Base-by-base conservation (phyloP, 2,113 vertebrate species). In the Misgurnus mizolepis region DNA sequence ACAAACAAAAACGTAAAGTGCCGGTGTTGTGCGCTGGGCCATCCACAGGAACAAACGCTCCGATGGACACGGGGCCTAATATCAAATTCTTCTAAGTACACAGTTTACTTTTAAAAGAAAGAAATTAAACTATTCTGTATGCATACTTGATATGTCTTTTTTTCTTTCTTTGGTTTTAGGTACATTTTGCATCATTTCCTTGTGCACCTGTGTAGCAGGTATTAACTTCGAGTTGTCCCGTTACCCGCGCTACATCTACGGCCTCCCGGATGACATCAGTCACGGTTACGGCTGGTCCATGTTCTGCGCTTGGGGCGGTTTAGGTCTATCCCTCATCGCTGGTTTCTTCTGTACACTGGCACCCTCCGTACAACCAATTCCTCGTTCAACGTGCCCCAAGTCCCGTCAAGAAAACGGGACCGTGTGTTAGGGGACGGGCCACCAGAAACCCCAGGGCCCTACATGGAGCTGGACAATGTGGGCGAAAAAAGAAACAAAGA, bases 311-410 rank as follows among this genome's bases (percentile, higher is more conserved):
- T 99, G 97, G 97, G 97, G 97, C 2, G 97, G 97, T 83, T 93
- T 98, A 71, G 97, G 97, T 84, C 95, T 98, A 88, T 97, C 96
- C 1, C 95, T 99, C 15, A 98, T 98, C 86, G 95, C 97, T 22
- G 96, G 96, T 76, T 98, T 98, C 95, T 98, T 99, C 94, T 98
- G 97, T 92, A 98, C 97, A 71, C 93, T 98, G 93, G 97, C 97
- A 80, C 97, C 97, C 76, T 99, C 96, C 58, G 95, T 98, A 68
- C 97, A 99, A 89, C 96, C 97, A 69, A 94, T 98, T 87, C 96
- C 96, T 88, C 95, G 95, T 90, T 98, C 97, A 90, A 96, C 96
- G 92, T 95, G 90, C 90, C 96, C 97, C 89, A 99, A 99, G 94
- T 94, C 96, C 85, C 94, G 96, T 90, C 95, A 96, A 85, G 96